Evolutionary conservation across 2,888 invertebrate genomes (phyloP).

Genomic region (Orthosia gothica): DNA sequence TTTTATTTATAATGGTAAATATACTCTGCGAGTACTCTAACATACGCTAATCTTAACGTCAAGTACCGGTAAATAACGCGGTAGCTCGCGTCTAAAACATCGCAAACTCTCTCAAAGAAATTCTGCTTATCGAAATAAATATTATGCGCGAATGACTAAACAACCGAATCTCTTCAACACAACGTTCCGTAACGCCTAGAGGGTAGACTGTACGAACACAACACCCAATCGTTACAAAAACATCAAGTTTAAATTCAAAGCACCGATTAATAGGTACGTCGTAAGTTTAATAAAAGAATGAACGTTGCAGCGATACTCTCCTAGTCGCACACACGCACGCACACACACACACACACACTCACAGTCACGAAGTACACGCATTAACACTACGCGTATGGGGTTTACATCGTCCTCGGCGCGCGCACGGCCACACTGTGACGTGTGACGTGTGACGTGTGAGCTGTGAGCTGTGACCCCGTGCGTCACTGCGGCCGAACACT

Average conservation of each 20-base stretch:
- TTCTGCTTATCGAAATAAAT: slow-evolving; percentile 47
- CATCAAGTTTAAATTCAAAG: slow-evolving; percentile 65
- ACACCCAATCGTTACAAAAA: slow-evolving; percentile 65
- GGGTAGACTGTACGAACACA: slow-evolving; percentile 56
- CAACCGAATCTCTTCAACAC: slow-evolving; percentile 31
- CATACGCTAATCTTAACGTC: slow-evolving; percentile 25
- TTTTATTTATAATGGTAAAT: slow-evolving; percentile 48
- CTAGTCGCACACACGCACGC: slow-evolving; percentile 49
- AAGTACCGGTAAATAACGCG: slow-evolving; percentile 35
- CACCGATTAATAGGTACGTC: slow-evolving; percentile 68
- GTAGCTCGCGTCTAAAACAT: slow-evolving; percentile 27
- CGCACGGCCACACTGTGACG: slow-evolving; percentile 4
- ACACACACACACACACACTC: slow-evolving; percentile 53
- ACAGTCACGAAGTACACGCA: slow-evolving; percentile 61
- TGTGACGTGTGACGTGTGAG: too few species aligned
- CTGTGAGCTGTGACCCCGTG: not conserved
- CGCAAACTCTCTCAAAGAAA: slow-evolving; percentile 44
- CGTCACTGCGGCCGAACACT: not conserved
- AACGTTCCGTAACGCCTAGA: slow-evolving; percentile 17
- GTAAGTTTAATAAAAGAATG: slow-evolving; percentile 52
- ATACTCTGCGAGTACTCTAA: slow-evolving; percentile 51
- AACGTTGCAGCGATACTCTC: slow-evolving; percentile 50
- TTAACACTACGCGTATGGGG: slow-evolving; percentile 82
- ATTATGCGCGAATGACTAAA: slow-evolving; percentile 59
- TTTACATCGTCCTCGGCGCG: slow-evolving; percentile 74